Evolutionary conservation across 2,797 vertebrate species (phyloP).

Genomic region (Acanthiza pusilla): DNA sequence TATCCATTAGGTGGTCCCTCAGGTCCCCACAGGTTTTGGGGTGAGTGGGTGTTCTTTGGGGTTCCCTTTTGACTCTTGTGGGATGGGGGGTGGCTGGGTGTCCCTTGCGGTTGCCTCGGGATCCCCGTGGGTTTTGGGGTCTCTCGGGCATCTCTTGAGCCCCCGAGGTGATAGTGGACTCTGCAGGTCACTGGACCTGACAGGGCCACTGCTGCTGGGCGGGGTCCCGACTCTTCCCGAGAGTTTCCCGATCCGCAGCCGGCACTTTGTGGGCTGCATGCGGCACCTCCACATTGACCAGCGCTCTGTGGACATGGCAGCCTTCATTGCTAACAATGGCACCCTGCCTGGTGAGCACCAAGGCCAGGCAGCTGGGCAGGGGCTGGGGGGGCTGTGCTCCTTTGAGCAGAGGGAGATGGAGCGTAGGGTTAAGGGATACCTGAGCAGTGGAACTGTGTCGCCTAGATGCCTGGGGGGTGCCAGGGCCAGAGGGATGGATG

Average conservation of each 20-base stretch:
- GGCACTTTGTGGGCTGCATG: constrained; percentile 93
- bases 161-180: background rate
- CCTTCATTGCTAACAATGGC: constrained; percentile 94
- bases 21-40: background rate
- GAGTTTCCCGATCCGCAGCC: constrained; percentile 86
- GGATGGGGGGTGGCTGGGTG: background rate
- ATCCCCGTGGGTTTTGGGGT: background rate
- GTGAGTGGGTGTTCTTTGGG: background rate
- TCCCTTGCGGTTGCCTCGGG: background rate
- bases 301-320: constrained; percentile 86
- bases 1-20: background rate
- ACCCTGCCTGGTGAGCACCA: constrained; percentile 81
- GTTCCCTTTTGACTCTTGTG: background rate
- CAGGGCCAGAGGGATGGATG: background rate
- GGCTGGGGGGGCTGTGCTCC: background rate
- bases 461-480: background rate
- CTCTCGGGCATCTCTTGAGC: background rate
- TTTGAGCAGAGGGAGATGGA: background rate
- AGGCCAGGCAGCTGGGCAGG: no score
- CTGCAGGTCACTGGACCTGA: constrained; percentile 89
- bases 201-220: constrained; percentile 89
- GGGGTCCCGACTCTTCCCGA: constrained; percentile 91
- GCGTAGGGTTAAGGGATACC: background rate
- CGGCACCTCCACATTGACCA: constrained; percentile 87
- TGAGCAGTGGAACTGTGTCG: background rate